Conservation (phyloP, 2,888 invertebrate genomes). For the Helicoverpa assulta region DNA sequence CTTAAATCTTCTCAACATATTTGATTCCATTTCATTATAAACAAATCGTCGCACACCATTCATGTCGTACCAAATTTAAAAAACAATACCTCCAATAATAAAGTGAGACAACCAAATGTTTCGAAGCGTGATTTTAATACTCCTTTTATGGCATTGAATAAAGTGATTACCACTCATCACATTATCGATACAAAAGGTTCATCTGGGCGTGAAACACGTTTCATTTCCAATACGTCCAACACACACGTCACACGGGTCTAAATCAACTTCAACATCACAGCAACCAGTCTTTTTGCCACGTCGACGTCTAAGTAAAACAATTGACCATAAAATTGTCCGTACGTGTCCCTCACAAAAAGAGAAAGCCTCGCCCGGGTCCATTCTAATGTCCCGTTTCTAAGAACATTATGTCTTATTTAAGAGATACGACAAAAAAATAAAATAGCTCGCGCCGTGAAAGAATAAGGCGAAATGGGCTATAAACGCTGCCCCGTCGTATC, state of each 20-base stretch:
- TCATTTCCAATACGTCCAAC: constrained; percentile 68
- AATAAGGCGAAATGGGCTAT: constrained; percentile 86
- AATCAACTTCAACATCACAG: constrained; percentile 61
- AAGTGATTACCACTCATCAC: constrained; percentile 68
- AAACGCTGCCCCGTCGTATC: constrained; percentile 75
- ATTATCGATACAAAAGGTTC: constrained; percentile 68
- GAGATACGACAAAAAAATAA: constrained; percentile 85
- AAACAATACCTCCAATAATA: constrained; percentile 32
- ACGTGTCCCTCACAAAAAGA: constrained; percentile 87
- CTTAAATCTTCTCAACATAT: background rate
- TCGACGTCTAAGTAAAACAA: constrained; percentile 85
- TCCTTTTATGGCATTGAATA: constrained; percentile 64
- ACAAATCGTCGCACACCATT: constrained; percentile 2
- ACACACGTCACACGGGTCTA: constrained; percentile 53
- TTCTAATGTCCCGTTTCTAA: constrained; percentile 88
- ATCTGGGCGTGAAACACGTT: constrained; percentile 71
- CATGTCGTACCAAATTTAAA: constrained; percentile 7
- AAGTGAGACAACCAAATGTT: constrained; percentile 36
- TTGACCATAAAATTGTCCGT: constrained; percentile 87
- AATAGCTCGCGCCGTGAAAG: constrained; percentile 81
- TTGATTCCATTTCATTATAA: background rate
- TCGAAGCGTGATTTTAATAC: constrained; percentile 59
- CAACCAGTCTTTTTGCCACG: constrained; percentile 76
- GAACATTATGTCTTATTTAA: constrained; percentile 90
- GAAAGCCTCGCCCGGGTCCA: constrained; percentile 81